Percentiles rank a stretch among this genome's conserved stretches.
Evolutionary conservation across 2,113 vertebrate species (phyloP).

Genomic region (Orycteropus afer): DNA sequence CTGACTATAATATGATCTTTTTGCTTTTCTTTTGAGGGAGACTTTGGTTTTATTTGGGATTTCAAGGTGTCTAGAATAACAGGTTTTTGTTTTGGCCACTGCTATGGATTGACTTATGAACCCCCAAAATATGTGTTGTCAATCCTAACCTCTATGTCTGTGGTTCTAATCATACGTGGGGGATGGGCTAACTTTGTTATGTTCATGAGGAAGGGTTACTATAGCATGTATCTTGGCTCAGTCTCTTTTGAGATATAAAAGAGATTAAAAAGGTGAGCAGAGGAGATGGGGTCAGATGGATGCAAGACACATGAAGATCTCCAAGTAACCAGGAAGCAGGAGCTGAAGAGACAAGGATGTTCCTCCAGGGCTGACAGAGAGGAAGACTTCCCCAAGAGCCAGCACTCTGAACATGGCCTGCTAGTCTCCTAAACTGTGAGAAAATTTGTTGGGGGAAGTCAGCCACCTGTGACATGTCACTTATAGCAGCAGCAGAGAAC

Average conservation of each 20-base stretch:
- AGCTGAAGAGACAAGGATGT: background rate
- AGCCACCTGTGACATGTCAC: background rate
- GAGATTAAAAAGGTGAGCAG: background rate
- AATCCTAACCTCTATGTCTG: background rate
- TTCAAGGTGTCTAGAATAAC: conserved; percentile 20
- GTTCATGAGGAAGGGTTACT: background rate
- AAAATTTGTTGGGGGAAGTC: too few relatives aligned
- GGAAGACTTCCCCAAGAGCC: too few relatives aligned
- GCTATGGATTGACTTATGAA: background rate
- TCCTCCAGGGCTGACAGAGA: background rate
- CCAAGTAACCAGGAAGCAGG: background rate
- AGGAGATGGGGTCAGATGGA: background rate
- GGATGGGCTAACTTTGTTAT: background rate
- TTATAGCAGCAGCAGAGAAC: background rate
- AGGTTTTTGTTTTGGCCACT: background rate
- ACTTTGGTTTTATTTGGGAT: conserved; percentile 68
- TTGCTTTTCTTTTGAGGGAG: conserved; percentile 39
- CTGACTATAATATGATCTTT: conserved; percentile 9
- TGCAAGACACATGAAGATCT: background rate
- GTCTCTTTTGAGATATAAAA: background rate
- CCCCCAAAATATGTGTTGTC: background rate
- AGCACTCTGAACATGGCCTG: too few relatives aligned
- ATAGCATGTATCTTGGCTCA: background rate
- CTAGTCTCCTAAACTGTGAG: too few relatives aligned
- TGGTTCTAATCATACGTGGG: background rate